These are phyloP conservation scores for Petrosia ficiformis DNA, from an alignment of 37 sponge, comb jelly and placozoan species.

Conservation along the genomic window DNA sequence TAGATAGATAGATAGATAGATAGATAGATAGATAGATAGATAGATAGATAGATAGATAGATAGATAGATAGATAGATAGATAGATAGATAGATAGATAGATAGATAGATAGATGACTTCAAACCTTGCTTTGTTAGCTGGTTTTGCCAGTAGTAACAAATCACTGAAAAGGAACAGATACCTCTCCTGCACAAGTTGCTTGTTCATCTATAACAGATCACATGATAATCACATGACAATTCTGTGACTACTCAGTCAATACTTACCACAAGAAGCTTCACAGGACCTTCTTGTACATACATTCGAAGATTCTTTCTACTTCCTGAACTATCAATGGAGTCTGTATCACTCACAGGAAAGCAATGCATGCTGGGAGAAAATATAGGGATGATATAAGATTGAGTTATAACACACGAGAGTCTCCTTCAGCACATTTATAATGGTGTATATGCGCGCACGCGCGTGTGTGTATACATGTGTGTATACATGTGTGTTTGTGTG, in stretches of 20 bases:
- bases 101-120: no score
- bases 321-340: not conserved
- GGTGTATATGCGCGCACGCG: not conserved
- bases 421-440: not conserved
- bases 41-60: no score
- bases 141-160: constrained; percentile 63
- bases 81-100: no score
- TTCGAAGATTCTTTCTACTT: not conserved
- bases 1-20: no score
- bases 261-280: constrained; percentile 25
- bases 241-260: not conserved
- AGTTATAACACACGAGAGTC: not conserved
- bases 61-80: no score
- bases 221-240: not conserved
- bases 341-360: not conserved
- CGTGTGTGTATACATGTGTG: not conserved
- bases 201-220: not conserved
- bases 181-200: constrained; percentile 33
- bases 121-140: constrained; percentile 38
- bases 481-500: no score
- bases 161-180: constrained; percentile 67
- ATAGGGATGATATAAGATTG: no score
- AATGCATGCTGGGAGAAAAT: constrained; percentile 1
- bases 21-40: no score
- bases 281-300: constrained; percentile 65